A percentile compares a stretch with the other conserved stretches of the same genome.
Evolutionary conservation across 2,113 vertebrate species (phyloP).

Genomic region (Phaethornis superciliosus): DNA sequence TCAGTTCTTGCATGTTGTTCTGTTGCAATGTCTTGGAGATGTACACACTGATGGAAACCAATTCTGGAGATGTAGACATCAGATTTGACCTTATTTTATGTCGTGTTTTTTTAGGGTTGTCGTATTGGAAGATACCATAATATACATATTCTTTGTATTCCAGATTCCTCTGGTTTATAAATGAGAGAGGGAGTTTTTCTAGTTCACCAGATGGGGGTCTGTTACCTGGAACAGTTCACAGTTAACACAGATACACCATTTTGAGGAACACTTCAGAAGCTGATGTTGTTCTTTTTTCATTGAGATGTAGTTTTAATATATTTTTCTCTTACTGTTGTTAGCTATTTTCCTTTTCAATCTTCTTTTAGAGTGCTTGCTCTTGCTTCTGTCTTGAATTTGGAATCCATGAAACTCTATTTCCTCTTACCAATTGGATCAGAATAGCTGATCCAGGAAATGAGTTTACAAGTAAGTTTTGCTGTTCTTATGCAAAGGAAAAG

Average conservation of each 20-base stretch:
- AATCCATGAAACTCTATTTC: neutral
- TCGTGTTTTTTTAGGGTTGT: neutral
- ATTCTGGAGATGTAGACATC: neutral
- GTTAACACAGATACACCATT: neutral
- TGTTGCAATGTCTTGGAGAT: fast-evolving
- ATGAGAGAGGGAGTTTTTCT: neutral
- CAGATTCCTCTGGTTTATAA: neutral
- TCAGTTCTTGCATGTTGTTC: neutral
- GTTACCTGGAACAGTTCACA: neutral
- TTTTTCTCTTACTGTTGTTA: neutral
- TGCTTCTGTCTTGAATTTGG: neutral
- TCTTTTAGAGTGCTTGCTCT: neutral
- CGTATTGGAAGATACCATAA: neutral
- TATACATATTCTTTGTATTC: neutral
- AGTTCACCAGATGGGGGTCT: neutral
- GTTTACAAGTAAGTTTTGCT: neutral
- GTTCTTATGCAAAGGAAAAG: neutral
- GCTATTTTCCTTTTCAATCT: neutral
- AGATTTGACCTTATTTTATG: neutral
- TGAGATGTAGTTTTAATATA: neutral
- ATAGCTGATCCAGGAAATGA: neutral
- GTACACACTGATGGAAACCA: neutral
- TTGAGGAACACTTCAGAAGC: neutral
- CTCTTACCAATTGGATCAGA: neutral
- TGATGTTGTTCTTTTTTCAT: neutral